Evolutionary conservation across 2,797 vertebrate species (phyloP).

Genomic region (Lophura swinhoii): DNA sequence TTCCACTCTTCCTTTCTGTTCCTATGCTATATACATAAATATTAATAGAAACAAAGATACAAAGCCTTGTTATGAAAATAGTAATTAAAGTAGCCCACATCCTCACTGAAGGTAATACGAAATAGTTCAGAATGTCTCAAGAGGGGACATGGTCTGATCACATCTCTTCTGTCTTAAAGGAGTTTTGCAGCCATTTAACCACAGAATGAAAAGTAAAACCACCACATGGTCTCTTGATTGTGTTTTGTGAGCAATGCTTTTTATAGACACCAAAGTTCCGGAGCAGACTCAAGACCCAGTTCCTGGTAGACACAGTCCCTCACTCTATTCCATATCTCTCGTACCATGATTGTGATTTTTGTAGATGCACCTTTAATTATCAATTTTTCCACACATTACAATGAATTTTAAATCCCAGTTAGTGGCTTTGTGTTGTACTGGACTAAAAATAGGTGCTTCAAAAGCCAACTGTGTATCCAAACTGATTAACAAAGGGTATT

Average conservation of each 20-base stretch:
- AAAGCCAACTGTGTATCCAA: not conserved
- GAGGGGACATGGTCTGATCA: not conserved
- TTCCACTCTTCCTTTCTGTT: not conserved
- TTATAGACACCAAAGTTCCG: not conserved
- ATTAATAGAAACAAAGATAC: not conserved
- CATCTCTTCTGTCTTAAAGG: not conserved
- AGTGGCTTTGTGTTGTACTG: accelerated
- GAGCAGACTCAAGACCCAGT: not conserved
- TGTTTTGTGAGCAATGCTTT: not conserved
- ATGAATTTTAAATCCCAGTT: not conserved
- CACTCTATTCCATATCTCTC: not conserved
- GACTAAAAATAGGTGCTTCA: not conserved
- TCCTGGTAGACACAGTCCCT: accelerated
- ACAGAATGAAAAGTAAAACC: not conserved
- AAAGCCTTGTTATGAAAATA: not conserved
- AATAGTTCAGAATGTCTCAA: not conserved
- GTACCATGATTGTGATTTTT: not conserved
- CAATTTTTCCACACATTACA: not conserved
- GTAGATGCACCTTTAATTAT: not conserved
- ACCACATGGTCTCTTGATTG: not conserved
- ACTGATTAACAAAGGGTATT: not conserved
- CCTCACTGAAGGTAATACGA: not conserved
- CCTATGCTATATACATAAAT: not conserved
- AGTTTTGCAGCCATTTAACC: not conserved
- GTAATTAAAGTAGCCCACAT: not conserved